Base-by-base conservation (phyloP, 2,888 invertebrate genomes). In the Heliconius charithonia region DNA sequence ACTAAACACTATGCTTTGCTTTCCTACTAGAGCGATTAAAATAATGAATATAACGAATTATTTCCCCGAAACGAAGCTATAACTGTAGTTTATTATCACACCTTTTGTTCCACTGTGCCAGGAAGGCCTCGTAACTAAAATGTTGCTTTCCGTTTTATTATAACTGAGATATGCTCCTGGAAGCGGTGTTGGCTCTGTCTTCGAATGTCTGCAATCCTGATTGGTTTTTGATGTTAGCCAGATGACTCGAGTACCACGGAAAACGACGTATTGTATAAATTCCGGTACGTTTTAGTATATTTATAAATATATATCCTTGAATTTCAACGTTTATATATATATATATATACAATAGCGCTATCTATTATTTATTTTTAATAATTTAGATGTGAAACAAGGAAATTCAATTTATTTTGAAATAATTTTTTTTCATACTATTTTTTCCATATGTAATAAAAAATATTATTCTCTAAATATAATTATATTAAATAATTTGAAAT, bases 211-310 rank as follows among this genome's bases (percentile, higher is more conserved):
- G 77, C 51, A 1, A 67, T 73, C 73, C 65, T 77, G 71, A 77
- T 73, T 72, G 66, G 56, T 72, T 59, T 29, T 77, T 77, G 77
- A 77, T 22, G 67, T 73, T 73, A 67, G 59, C 77, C 77, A 77
- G 77, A 77, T 77, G 73, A 77, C 72, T 72, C 72, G 59, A 72
- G 59, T 72, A 59, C 59, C 72, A 72, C 59, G 75, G 67, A 69
- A 69, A 76, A 76, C 75, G 59, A 67, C 25, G 45, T 63, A 71
- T 77, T 71, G 65, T 65, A 77, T 77, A 51, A 71, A 71, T 71
- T 77, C 63, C 76, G 56, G 7, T 77, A 51, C 51, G 25, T 51
- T 77, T 77, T 56, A 71, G 29, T 71, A 71, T 71, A 51, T 71
- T 56, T 56, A 56, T 71, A 32, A 32, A 56, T 56, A 71, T 71